Conservation (phyloP, 2,888 invertebrate genomes). For the Cremastinae sp. region DNA sequence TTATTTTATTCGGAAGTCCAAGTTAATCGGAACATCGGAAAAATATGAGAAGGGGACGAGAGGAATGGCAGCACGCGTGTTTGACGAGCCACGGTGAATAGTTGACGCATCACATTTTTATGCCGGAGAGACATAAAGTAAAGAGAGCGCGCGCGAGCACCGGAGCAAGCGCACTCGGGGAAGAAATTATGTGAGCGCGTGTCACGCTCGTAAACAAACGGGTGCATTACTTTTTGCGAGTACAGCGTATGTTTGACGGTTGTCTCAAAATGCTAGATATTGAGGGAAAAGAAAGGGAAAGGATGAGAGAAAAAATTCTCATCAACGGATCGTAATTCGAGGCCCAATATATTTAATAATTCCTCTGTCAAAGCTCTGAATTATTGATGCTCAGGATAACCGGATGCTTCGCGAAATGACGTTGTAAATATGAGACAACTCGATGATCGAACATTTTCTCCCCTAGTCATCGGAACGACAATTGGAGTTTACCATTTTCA, state of each 20-base stretch:
- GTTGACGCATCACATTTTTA: constrained; percentile 70
- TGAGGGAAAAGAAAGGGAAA: too few relatives aligned
- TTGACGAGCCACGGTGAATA: constrained; percentile 54
- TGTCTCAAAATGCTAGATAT: too few relatives aligned
- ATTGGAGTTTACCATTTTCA: too few relatives aligned
- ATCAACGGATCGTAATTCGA: not conserved
- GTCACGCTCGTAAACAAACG: constrained; percentile 71
- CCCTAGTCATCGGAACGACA: too few relatives aligned
- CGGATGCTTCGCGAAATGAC: too few relatives aligned
- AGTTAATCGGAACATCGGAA: constrained; percentile 23
- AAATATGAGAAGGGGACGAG: constrained; percentile 23
- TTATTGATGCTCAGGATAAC: too few relatives aligned
- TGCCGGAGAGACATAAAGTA: constrained; percentile 64
- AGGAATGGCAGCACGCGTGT: constrained; percentile 41
- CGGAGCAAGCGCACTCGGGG: too few relatives aligned
- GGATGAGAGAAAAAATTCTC: too few relatives aligned
- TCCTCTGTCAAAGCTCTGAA: too few relatives aligned
- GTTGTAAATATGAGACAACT: too few relatives aligned
- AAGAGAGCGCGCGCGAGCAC: constrained; percentile 17
- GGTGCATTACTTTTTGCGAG: constrained; percentile 62
- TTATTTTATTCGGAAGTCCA: constrained; percentile 31
- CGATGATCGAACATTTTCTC: too few relatives aligned
- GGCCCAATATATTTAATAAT: constrained; percentile 5
- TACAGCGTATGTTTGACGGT: constrained; percentile 7
- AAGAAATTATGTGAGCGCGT: constrained; percentile 68